Percentiles rank a stretch among this genome's conserved stretches.
Evolutionary conservation across 1,140 invertebrate genomes (phyloP).

Genomic region (Brachionus calyciflorus): DNA sequence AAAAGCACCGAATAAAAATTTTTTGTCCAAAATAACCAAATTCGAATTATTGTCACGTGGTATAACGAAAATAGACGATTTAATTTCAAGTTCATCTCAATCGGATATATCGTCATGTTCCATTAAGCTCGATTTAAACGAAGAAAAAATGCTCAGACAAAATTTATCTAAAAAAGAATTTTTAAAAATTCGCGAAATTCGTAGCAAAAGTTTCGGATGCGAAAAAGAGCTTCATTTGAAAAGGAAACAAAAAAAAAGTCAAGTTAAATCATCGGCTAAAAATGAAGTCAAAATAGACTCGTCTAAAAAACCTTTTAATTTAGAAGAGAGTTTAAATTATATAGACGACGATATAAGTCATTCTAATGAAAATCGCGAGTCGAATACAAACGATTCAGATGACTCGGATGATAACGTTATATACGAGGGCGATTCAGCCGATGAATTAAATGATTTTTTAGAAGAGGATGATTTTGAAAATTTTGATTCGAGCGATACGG

Average conservation of each 20-base stretch:
- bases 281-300: not conserved
- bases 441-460: conserved; percentile 22
- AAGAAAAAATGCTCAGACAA: not conserved
- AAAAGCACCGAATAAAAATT: conserved; percentile 2
- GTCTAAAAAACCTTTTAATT: conserved; percentile 4
- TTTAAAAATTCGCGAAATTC: not conserved
- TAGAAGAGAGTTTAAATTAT: not conserved
- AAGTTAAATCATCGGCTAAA: not conserved
- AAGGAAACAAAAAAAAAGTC: not conserved
- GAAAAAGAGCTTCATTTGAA: conserved; percentile 35
- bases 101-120: not conserved
- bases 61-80: not conserved
- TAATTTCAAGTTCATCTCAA: not conserved
- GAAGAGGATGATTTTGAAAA: conserved; percentile 27
- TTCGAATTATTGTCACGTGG: conserved; percentile 35
- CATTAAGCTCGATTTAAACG: not conserved
- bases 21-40: conserved; percentile 39
- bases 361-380: not conserved
- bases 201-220: conserved; percentile 39
- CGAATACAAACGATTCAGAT: not conserved
- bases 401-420: conserved; percentile 36
- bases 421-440: conserved; percentile 40
- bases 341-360: conserved; percentile 34
- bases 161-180: not conserved
- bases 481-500: not conserved